Percentiles rank a stretch among this genome's conserved stretches.
phyloP scores from a whole-genome alignment of 1,140 invertebrate species.

The Maniola jurtina region DNA sequence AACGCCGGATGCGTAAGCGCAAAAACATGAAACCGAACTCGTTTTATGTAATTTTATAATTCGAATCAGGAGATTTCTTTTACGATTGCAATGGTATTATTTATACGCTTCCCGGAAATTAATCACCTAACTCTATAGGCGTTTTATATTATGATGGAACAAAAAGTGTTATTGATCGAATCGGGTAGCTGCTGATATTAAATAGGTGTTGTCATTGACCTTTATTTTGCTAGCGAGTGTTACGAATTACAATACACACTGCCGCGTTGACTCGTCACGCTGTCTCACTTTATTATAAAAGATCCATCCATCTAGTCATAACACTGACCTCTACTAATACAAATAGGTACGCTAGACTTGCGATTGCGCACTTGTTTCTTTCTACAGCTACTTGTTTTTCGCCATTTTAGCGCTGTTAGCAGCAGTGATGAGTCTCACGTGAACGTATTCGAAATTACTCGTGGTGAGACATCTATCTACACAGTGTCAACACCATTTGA shows the following conservation, averaged over 20 bases:
- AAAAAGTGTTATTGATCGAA: conserved; percentile 32
- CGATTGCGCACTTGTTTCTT: too few species aligned
- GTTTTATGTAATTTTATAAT: conserved; percentile 49
- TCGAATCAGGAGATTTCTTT: conserved; percentile 40
- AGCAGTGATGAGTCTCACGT: too few species aligned
- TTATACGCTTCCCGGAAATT: conserved; percentile 32
- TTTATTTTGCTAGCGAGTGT: conserved; percentile 64
- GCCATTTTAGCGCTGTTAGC: too few species aligned
- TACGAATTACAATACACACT: conserved; percentile 35
- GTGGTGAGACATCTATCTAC: too few species aligned
- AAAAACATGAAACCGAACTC: conserved; percentile 50
- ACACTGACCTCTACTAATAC: too few species aligned
- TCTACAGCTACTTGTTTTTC: too few species aligned
- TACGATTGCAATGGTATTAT: conserved; percentile 29
- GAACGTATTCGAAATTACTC: too few species aligned
- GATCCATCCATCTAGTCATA: neutral
- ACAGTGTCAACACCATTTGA: too few species aligned
- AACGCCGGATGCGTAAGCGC: conserved; percentile 45
- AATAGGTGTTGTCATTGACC: conserved; percentile 72
- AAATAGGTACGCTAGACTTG: too few species aligned
- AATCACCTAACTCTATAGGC: conserved; percentile 12
- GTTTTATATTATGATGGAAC: conserved; percentile 18
- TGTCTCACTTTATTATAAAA: conserved; percentile 31
- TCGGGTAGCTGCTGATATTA: conserved; percentile 30
- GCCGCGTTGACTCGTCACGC: conserved; percentile 45